Conservation (phyloP, 1,140 invertebrate genomes). For the Drosophila fuyamai region DNA sequence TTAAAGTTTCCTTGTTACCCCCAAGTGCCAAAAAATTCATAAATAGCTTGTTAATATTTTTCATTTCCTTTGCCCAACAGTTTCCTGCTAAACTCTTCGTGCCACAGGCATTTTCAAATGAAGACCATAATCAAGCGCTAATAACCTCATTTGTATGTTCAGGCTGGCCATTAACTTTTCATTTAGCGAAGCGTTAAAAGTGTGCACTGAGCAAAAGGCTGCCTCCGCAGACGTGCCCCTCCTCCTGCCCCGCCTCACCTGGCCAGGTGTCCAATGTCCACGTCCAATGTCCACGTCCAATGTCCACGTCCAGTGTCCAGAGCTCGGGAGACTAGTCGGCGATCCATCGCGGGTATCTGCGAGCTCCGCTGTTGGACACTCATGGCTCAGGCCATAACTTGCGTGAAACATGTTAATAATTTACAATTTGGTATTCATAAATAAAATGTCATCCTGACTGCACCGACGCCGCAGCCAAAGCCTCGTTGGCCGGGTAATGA, state of each 20-base stretch:
- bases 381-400: conserved; percentile 75
- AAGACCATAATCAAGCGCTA: conserved; percentile 73
- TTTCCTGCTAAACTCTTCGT: conserved; percentile 15
- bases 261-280: conserved; percentile 52
- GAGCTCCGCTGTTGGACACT: conserved; percentile 40
- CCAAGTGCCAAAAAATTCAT: background rate
- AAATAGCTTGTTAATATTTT: conserved; percentile 21
- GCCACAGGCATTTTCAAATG: conserved; percentile 49
- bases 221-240: conserved; percentile 1
- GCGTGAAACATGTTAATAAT: conserved; percentile 83
- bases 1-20: too few relatives aligned
- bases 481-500: conserved; percentile 58
- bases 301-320: conserved; percentile 53
- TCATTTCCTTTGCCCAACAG: conserved; percentile 14
- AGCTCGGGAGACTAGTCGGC: conserved; percentile 34
- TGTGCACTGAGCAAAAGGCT: conserved; percentile 43
- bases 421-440: conserved; percentile 84
- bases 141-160: conserved; percentile 77
- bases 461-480: conserved; percentile 49
- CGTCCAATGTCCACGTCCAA: conserved; percentile 54
- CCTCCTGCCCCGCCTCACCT: conserved; percentile 3
- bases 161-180: conserved; percentile 72
- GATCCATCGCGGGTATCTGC: conserved; percentile 53
- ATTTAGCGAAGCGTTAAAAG: conserved; percentile 62
- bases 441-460: conserved; percentile 79